Percentiles rank a stretch among this genome's conserved stretches.
Conservation (phyloP, 92 coral and sea anemone genomes). For the Scolanthus callimorphus region DNA sequence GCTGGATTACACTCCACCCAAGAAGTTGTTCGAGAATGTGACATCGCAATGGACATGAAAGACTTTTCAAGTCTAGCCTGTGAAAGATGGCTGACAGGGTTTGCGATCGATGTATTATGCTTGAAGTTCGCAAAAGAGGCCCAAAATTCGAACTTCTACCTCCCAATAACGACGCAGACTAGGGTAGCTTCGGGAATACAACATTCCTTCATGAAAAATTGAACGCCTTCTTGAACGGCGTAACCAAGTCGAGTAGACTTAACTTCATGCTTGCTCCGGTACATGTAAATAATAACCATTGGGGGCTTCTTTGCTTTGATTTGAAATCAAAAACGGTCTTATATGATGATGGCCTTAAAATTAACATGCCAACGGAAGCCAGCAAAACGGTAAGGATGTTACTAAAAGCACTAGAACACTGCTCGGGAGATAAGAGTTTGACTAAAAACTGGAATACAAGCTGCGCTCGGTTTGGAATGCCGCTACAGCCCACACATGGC, state of each 20-base stretch:
- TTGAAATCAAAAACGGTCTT: too few relatives aligned
- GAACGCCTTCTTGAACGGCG: background rate
- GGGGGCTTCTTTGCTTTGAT: background rate
- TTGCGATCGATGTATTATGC: background rate
- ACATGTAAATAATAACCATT: background rate
- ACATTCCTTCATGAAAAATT: background rate
- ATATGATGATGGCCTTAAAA: background rate
- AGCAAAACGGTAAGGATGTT: background rate
- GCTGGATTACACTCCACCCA: background rate
- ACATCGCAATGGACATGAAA: background rate
- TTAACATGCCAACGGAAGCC: background rate
- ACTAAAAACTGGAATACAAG: background rate
- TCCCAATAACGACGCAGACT: background rate
- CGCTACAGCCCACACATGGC: background rate
- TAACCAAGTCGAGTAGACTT: background rate
- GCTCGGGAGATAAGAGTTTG: background rate
- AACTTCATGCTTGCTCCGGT: background rate
- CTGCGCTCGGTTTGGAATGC: background rate
- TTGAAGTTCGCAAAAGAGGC: background rate
- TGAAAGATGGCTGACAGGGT: background rate
- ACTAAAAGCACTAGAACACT: background rate
- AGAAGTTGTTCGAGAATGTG: background rate
- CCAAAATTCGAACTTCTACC: background rate
- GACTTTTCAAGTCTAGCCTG: background rate
- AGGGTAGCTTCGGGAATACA: background rate